These are phyloP conservation scores for Drosophila neotestacea DNA, from an alignment of 2,888 invertebrate species.

Conservation along the genomic window DNA sequence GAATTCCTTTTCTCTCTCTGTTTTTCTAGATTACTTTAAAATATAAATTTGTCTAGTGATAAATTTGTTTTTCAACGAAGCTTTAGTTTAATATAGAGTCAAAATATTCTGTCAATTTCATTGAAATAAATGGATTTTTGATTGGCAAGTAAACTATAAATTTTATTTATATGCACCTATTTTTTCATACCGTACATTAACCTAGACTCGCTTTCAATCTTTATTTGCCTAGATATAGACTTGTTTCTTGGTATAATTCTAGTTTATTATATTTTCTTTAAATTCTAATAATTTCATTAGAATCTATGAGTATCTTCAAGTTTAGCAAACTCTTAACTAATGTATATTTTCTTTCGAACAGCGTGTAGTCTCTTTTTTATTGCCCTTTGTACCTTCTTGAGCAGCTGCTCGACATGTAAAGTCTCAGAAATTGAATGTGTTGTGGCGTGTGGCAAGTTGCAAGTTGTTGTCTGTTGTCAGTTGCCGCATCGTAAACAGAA, in stretches of 20 bases:
- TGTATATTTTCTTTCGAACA: neutral
- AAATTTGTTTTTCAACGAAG: neutral
- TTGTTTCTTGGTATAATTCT: neutral
- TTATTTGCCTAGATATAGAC: neutral
- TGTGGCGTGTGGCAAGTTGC: conserved; percentile 25
- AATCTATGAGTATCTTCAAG: neutral
- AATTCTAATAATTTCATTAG: neutral
- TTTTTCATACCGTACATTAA: too few relatives aligned
- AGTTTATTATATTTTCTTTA: neutral
- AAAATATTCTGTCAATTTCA: neutral
- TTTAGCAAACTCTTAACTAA: neutral
- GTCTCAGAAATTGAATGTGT: conserved; percentile 36
- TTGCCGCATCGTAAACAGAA: conserved; percentile 56
- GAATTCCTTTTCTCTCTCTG: neutral
- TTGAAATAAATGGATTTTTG: neutral
- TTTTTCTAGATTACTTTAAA: neutral
- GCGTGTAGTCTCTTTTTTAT: conserved; percentile 30
- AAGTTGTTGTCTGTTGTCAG: conserved; percentile 5
- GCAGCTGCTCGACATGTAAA: conserved; percentile 40
- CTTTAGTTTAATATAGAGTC: neutral
- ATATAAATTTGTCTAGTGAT: too few relatives aligned
- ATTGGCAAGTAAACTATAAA: neutral
- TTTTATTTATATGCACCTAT: too few relatives aligned
- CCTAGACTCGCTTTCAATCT: too few relatives aligned
- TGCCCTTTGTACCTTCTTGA: conserved; percentile 26